Percentiles rank a stretch among this genome's conserved stretches.
These are phyloP conservation scores for Scaptomyza caliginosa DNA, from an alignment of 2,888 invertebrate species.

Conservation along the genomic window DNA sequence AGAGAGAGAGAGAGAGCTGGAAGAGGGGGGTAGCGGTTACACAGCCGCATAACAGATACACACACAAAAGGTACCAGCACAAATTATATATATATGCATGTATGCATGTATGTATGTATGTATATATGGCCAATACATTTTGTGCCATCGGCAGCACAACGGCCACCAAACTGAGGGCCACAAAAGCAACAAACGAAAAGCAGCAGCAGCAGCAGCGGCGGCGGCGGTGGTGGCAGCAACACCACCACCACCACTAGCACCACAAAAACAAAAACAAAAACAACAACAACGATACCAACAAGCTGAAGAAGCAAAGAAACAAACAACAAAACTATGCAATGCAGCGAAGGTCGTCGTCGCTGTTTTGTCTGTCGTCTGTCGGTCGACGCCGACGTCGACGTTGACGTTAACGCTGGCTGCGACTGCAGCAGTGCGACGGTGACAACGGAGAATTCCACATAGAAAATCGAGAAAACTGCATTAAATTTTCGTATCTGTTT, in stretches of 20 bases:
- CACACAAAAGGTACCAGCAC: conserved; percentile 46
- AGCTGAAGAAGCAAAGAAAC: conserved; percentile 27
- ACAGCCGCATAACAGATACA: conserved; percentile 60
- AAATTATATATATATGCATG: conserved; percentile 1
- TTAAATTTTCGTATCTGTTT: conserved; percentile 68
- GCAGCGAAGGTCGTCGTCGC: conserved; percentile 71
- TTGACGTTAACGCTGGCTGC: conserved; percentile 24
- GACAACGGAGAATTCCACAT: conserved; percentile 63
- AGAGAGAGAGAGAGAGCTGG: not conserved
- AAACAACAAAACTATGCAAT: conserved; percentile 48
- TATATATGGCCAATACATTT: conserved; percentile 66
- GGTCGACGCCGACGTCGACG: conserved; percentile 40
- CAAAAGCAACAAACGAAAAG: conserved; percentile 46
- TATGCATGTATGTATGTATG: conserved; percentile 7
- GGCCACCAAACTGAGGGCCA: conserved; percentile 72
- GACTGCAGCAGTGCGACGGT: not conserved
- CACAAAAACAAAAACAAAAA: too few relatives aligned
- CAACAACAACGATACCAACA: conserved; percentile 23
- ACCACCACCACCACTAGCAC: conserved; percentile 31
- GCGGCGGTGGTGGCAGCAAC: conserved; percentile 32
- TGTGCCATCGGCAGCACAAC: conserved; percentile 56
- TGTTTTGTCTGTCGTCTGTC: conserved; percentile 31
- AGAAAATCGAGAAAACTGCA: conserved; percentile 77
- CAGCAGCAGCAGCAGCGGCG: conserved; percentile 30
- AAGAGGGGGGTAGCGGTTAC: conserved; percentile 54